phyloP scores from a whole-genome alignment of 1,140 invertebrate species.

The Teleopsis dalmanni region DNA sequence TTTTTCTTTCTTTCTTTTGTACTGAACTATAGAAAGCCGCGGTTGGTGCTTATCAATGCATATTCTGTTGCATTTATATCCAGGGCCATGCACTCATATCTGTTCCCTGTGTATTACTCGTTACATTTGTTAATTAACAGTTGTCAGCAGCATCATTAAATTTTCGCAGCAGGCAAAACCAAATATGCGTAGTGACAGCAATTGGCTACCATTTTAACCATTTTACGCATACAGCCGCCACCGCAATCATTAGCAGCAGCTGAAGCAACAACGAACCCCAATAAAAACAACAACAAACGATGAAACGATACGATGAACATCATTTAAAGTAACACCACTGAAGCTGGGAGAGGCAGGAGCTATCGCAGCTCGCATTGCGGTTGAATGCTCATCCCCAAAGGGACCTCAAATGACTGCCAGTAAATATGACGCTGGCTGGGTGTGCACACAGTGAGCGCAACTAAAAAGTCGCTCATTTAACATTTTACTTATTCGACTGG shows the following conservation, averaged over 20 bases:
- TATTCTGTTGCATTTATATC: too few relatives aligned
- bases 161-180: not conserved
- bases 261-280: not conserved
- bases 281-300: not conserved
- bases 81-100: too few relatives aligned
- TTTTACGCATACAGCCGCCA: not conserved
- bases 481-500: too few relatives aligned
- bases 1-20: not conserved
- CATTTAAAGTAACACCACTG: not conserved
- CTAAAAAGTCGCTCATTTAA: slow-evolving; percentile 1
- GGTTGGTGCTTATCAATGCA: not conserved
- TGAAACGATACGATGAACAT: not conserved
- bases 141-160: slow-evolving; percentile 10
- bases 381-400: not conserved
- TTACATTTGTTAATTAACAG: slow-evolving; percentile 11
- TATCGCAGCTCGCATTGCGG: not conserved
- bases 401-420: not conserved
- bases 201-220: not conserved
- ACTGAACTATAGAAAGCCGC: not conserved
- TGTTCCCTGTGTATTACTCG: not conserved
- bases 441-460: too few relatives aligned
- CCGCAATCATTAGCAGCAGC: slow-evolving; percentile 6
- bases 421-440: too few relatives aligned
- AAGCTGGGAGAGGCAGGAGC: too few relatives aligned
- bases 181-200: not conserved